Percentiles rank a stretch among this genome's conserved stretches.
Evolutionary conservation across 2,113 vertebrate species (phyloP).

Genomic region (Varanus salvator): DNA sequence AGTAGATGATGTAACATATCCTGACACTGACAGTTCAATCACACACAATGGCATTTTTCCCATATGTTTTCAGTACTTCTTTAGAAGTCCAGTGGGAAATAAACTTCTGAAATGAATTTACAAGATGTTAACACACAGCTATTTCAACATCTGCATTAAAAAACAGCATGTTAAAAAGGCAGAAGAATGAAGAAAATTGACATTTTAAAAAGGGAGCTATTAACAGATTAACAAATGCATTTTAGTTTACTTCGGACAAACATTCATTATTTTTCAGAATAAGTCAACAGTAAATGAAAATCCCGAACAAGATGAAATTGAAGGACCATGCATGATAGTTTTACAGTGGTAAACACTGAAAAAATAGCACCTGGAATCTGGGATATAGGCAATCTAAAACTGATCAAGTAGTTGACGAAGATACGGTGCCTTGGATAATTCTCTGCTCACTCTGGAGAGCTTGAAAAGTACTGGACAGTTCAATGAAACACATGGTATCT

Average conservation of each 20-base stretch:
- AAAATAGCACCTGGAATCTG: constrained; percentile 82
- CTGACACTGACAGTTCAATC: constrained; percentile 79
- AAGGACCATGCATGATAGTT: constrained; percentile 85
- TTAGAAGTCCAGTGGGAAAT: constrained; percentile 68
- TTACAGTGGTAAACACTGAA: constrained; percentile 81
- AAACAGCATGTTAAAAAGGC: constrained; percentile 81
- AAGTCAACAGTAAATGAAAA: constrained; percentile 72
- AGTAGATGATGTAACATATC: constrained; percentile 79
- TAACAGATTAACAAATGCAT: constrained; percentile 69
- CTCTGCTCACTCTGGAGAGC: constrained; percentile 88
- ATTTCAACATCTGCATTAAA: constrained; percentile 80
- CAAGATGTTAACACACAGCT: constrained; percentile 79
- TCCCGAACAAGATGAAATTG: constrained; percentile 77
- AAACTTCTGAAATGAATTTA: constrained; percentile 81
- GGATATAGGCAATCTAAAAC: constrained; percentile 83
- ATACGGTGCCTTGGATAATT: constrained; percentile 93
- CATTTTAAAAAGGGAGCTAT: constrained; percentile 79
- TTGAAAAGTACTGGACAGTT: constrained; percentile 96
- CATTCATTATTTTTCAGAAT: constrained; percentile 67
- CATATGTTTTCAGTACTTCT: constrained; percentile 80
- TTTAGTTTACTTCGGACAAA: constrained; percentile 65
- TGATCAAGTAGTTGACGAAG: constrained; percentile 95
- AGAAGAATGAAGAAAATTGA: constrained; percentile 77
- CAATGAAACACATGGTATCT: constrained; percentile 90
- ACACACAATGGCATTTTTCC: constrained; percentile 75